Conservation (phyloP, 2,888 invertebrate species). For the Drosophila kuntzei region DNA sequence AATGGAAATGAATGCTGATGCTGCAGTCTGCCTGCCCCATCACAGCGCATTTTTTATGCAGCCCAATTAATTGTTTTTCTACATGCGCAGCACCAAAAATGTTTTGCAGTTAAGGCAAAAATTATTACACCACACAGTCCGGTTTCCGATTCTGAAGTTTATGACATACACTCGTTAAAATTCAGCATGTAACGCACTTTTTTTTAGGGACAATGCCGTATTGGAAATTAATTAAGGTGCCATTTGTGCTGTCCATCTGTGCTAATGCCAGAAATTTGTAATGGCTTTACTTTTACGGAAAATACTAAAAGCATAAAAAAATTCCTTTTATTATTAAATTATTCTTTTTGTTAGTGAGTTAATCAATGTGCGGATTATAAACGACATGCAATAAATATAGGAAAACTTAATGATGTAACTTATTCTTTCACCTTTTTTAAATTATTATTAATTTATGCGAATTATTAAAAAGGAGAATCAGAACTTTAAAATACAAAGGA, state of each 20-base stretch:
- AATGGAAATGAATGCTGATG: constrained; percentile 76
- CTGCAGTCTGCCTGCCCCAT: constrained; percentile 35
- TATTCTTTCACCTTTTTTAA: neutral
- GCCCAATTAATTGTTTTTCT: constrained; percentile 61
- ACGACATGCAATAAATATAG: neutral
- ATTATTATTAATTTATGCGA: neutral
- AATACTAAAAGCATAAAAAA: neutral
- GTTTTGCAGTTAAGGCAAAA: constrained; percentile 62
- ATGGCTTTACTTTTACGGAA: constrained; percentile 1
- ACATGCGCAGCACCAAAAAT: constrained; percentile 39
- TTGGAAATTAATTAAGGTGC: constrained; percentile 63
- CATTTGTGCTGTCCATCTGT: constrained; percentile 18
- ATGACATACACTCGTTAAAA: constrained; percentile 38
- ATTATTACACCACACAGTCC: constrained; percentile 47
- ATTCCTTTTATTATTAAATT: neutral
- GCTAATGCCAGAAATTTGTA: constrained; percentile 10
- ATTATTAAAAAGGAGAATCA: neutral
- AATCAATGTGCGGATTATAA: neutral
- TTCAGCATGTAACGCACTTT: constrained; percentile 11
- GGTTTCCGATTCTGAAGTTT: constrained; percentile 39
- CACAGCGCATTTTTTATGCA: constrained; percentile 35
- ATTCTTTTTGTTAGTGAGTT: neutral
- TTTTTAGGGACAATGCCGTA: constrained; percentile 37
- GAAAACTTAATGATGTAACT: neutral
- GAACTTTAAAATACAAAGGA: too few relatives aligned